Evolutionary conservation across 23 tunicate species (phyloP).

Genomic region (Clavelina lepadiformis): DNA sequence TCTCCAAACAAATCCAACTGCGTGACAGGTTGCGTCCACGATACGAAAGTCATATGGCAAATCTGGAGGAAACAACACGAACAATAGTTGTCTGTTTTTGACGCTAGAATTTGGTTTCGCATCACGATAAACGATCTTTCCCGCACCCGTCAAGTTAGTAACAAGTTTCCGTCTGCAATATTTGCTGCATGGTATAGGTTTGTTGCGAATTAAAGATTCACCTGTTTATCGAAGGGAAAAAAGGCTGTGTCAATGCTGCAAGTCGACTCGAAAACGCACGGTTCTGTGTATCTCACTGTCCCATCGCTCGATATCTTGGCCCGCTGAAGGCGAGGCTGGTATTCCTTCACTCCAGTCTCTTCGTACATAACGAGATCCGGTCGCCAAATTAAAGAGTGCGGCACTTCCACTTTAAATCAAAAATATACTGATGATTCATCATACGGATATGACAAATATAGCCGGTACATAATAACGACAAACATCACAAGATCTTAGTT

Average conservation of each 20-base stretch:
- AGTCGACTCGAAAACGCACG: slow-evolving; percentile 51
- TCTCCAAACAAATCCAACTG: slow-evolving; percentile 39
- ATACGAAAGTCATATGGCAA: slow-evolving; percentile 68
- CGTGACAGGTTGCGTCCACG: slow-evolving; percentile 73
- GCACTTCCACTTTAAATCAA: slow-evolving; percentile 47
- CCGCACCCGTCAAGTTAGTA: no score
- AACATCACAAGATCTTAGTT: no score
- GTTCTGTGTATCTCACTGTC: slow-evolving; percentile 43
- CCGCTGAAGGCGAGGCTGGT: slow-evolving; percentile 50
- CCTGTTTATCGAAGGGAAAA: slow-evolving; percentile 80
- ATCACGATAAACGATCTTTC: no score
- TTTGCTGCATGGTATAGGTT: no score
- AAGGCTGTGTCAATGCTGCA: slow-evolving; percentile 81
- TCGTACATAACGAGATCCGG: slow-evolving; percentile 78
- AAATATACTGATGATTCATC: neutral
- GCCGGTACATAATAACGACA: no score
- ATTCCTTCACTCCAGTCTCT: slow-evolving; percentile 62
- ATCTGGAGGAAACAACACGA: slow-evolving; percentile 9
- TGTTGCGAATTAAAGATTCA: no score
- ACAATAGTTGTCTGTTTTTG: neutral
- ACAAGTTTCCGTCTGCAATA: no score
- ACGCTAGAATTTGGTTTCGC: neutral
- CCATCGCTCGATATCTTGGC: slow-evolving; percentile 33
- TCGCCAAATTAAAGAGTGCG: slow-evolving; percentile 43
- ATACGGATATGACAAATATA: neutral